Base-by-base conservation (phyloP, 2,888 invertebrate species). In the Dryobotodes eremita region DNA sequence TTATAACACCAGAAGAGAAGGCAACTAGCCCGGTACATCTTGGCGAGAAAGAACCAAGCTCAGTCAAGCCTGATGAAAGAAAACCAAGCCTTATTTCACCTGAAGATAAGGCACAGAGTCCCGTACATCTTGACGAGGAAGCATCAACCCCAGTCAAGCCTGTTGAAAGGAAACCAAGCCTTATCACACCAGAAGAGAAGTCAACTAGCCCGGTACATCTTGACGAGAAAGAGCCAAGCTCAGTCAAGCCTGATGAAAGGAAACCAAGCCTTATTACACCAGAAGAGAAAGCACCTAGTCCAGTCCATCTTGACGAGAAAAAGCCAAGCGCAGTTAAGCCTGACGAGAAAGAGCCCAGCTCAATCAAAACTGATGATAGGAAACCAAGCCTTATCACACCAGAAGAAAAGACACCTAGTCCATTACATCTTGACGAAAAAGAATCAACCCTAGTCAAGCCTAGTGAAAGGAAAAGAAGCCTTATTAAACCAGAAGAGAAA, bases 161-260 rank as follows among this genome's bases (percentile, higher is more conserved):
- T 31, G 62, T 17, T 7, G 23, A 23, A 0, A 6, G 2, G 1
- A 20, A 61, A 1, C 17, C 17, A 10, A 61, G 17, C 10, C 59
- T 8, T 8, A 26, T 59, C 2, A n/a, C 5, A 7, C 57, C 7
- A 6, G 57, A 15, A 0, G 36, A 36, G 72, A 79, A 36, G 3
- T 1, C 31, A 36, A 36, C 31, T 36, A 46, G 46, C 10, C 10
- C 46, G 6, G 8, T 46, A 46, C 46, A 46, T 46, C 10, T 46
- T n/a, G 36, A 64, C 1, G 71, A 80, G 2, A 42, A 26, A 0
- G 46, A 42, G 0, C 7, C 8, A 10, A 68, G 62, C 26, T 20
- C 23, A 17, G 26, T 55, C 0, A 17, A 31, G 1, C 31, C 36
- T 17, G 73, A 48, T 0, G 26, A n/a, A 0, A 10, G 0, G 0